Conservation (phyloP, 2,113 vertebrate species). For the Salvator merianae region DNA sequence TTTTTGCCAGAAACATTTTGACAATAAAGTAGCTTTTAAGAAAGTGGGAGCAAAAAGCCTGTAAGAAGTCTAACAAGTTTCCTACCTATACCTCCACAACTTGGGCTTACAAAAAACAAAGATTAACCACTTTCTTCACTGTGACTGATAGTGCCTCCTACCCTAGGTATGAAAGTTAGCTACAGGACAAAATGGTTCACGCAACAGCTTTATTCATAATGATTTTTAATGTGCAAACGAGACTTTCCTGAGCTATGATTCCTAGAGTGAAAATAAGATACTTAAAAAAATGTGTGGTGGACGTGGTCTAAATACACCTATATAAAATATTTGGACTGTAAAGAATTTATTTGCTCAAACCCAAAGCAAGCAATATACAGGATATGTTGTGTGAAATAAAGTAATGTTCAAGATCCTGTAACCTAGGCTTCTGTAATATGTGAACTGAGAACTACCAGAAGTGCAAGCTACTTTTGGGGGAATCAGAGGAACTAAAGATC, state of each 20-base stretch:
- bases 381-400: rapidly evolving
- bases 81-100: constrained; percentile 70
- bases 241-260: background rate
- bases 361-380: background rate
- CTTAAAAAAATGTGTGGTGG: background rate
- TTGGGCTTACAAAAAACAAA: constrained; percentile 76
- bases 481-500: too few relatives aligned
- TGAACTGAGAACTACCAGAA: too few relatives aligned
- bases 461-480: too few relatives aligned
- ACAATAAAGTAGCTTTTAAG: constrained; percentile 77
- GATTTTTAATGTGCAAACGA: background rate
- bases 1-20: constrained; percentile 77
- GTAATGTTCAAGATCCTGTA: too few relatives aligned
- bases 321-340: background rate
- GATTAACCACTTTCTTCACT: constrained; percentile 69
- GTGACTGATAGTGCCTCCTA: constrained; percentile 64
- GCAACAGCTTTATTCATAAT: background rate
- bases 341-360: background rate
- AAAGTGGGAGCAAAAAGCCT: constrained; percentile 72
- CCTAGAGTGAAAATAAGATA: background rate
- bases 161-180: constrained; percentile 51
- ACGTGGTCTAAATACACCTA: background rate
- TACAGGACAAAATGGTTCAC: background rate
- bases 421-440: too few relatives aligned
- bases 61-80: constrained; percentile 60